Percentiles rank a stretch among this genome's conserved stretches.
Evolutionary conservation across 2,113 vertebrate species (phyloP).

Genomic region (Corythornis cristatus): DNA sequence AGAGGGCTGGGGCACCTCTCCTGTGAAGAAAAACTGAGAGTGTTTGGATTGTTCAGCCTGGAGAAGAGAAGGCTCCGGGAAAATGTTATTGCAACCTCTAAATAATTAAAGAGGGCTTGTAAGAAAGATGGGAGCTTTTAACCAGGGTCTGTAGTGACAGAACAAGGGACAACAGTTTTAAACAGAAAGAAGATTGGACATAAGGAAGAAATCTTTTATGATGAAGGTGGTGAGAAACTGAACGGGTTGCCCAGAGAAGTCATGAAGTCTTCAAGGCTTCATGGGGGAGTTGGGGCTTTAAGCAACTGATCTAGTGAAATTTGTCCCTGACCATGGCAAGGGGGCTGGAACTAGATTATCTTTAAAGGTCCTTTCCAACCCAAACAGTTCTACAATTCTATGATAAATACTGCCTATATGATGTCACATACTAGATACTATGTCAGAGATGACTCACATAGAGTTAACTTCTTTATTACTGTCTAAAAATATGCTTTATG

Average conservation of each 20-base stretch:
- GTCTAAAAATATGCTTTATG: not conserved
- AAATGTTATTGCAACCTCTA: not conserved
- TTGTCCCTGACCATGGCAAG: not conserved
- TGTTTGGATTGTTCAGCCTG: not conserved
- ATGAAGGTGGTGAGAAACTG: not conserved
- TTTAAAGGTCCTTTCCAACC: not conserved
- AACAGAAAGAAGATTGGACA: not conserved
- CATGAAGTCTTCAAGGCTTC: not conserved
- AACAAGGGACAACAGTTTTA: not conserved
- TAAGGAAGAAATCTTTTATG: not conserved
- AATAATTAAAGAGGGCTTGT: not conserved
- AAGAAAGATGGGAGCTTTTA: not conserved
- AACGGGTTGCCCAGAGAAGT: not conserved
- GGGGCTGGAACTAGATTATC: accelerated
- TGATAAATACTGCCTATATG: not conserved
- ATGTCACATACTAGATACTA: not conserved
- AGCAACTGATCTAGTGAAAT: not conserved
- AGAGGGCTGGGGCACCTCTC: not conserved
- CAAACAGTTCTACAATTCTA: not conserved
- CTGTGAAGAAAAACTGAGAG: not conserved
- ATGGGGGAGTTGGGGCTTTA: not conserved
- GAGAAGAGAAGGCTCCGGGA: not conserved
- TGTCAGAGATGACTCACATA: not conserved
- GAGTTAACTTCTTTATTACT: not conserved
- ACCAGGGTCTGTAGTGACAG: not conserved